Conservation (phyloP, 2,113 vertebrate genomes). For the Coturnix japonica region DNA sequence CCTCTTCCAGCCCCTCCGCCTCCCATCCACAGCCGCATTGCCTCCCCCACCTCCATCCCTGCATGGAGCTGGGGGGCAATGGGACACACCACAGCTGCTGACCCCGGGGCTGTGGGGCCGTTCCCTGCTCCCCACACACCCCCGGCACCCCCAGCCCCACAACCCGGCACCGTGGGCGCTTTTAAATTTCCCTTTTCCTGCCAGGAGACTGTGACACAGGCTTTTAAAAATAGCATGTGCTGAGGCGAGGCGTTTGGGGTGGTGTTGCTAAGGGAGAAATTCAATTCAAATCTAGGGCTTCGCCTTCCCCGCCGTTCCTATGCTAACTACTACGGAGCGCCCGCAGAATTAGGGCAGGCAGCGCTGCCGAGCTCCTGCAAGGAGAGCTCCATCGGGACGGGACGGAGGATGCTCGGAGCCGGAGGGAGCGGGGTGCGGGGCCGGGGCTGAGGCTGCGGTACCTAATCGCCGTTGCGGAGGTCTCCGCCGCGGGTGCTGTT, state of each 20-base stretch:
- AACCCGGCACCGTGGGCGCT: constrained; percentile 33
- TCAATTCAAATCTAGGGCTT: constrained; percentile 54
- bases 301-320: neutral
- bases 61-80: neutral
- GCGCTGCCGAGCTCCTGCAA: neutral
- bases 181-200: constrained; percentile 67
- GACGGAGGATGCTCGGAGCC: neutral
- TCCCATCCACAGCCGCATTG: neutral
- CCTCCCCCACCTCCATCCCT: neutral
- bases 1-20: neutral
- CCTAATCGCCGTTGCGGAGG: constrained; percentile 82
- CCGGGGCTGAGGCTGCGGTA: neutral
- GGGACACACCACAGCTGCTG: neutral
- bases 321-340: constrained; percentile 36
- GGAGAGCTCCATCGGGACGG: neutral
- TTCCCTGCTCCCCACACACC: neutral
- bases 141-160: neutral
- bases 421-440: neutral
- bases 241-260: constrained; percentile 57
- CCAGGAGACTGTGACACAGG: constrained; percentile 68
- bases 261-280: constrained; percentile 69
- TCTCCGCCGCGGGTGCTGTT: constrained; percentile 82
- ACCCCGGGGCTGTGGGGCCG: neutral
- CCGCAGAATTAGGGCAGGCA: constrained; percentile 61
- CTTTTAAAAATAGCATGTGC: constrained; percentile 70